Evolutionary conservation across 2,113 vertebrate genomes (phyloP).

Genomic region (Megalops atlanticus): DNA sequence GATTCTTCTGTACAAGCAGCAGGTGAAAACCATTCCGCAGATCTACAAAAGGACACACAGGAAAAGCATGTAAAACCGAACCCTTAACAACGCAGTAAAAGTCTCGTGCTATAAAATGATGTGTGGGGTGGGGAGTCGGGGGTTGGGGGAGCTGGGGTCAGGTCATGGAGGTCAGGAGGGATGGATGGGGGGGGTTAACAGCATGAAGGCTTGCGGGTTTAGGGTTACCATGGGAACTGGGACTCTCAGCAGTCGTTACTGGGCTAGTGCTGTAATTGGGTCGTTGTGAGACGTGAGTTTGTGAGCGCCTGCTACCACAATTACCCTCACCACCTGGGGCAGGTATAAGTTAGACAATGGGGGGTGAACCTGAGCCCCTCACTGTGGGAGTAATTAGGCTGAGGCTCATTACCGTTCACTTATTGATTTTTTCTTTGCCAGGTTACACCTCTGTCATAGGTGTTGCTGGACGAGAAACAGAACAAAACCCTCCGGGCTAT

Average conservation of each 20-base stretch:
- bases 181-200: slow-evolving; percentile 16
- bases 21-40: slow-evolving; percentile 80
- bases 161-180: no score
- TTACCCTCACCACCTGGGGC: neutral
- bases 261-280: slow-evolving; percentile 28
- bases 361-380: no score
- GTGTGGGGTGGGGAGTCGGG: neutral
- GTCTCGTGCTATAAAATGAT: slow-evolving; percentile 33
- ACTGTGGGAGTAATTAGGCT: no score
- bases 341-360: neutral
- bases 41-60: slow-evolving; percentile 63
- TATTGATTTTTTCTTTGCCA: no score
- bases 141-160: neutral
- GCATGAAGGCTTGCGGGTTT: slow-evolving; percentile 22
- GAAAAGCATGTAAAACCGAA: neutral
- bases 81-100: slow-evolving; percentile 42
- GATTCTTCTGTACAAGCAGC: slow-evolving; percentile 74
- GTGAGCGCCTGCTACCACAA: neutral
- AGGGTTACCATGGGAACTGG: slow-evolving; percentile 52
- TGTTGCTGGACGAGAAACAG: no score
- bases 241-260: slow-evolving; percentile 43
- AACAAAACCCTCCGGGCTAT: no score
- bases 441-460: no score
- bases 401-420: no score
- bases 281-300: neutral